Evolutionary conservation across 2,113 vertebrate genomes (phyloP).

Genomic region (Ceyx cyanopectus): DNA sequence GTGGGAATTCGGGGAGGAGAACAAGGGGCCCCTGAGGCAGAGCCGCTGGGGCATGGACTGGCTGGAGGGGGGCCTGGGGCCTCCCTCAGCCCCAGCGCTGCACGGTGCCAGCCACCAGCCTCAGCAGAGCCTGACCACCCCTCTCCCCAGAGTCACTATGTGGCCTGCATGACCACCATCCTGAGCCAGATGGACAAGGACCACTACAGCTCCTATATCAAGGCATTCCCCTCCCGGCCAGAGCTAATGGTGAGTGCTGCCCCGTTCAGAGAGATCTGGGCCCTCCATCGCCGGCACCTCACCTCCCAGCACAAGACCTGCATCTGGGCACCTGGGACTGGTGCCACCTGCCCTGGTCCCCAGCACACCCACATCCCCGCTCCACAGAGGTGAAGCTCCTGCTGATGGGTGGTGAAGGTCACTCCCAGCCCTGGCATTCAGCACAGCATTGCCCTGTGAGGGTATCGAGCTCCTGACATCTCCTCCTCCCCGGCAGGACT

Average conservation of each 20-base stretch:
- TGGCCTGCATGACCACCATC: conserved; percentile 73
- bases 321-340: neutral
- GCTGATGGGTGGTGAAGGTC: fast-evolving
- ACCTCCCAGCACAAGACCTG: neutral
- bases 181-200: conserved; percentile 70
- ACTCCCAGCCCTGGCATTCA: neutral
- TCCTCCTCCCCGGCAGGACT: conserved; percentile 24
- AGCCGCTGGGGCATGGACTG: fast-evolving
- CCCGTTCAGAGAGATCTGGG: fast-evolving
- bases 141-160: conserved; percentile 58
- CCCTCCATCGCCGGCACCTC: fast-evolving
- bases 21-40: fast-evolving
- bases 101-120: fast-evolving
- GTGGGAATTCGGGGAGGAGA: neutral
- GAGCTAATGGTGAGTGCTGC: conserved; percentile 68
- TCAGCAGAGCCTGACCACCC: neutral
- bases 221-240: neutral
- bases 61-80: neutral
- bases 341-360: neutral
- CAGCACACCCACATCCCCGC: fast-evolving
- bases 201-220: conserved; percentile 63
- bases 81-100: neutral
- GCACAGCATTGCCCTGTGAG: fast-evolving
- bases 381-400: neutral
- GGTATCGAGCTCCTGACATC: neutral